A percentile compares a stretch with the other conserved stretches of the same genome.
phyloP scores from a whole-genome alignment of 1,140 invertebrate species.

The Philopotamus ludificatus region DNA sequence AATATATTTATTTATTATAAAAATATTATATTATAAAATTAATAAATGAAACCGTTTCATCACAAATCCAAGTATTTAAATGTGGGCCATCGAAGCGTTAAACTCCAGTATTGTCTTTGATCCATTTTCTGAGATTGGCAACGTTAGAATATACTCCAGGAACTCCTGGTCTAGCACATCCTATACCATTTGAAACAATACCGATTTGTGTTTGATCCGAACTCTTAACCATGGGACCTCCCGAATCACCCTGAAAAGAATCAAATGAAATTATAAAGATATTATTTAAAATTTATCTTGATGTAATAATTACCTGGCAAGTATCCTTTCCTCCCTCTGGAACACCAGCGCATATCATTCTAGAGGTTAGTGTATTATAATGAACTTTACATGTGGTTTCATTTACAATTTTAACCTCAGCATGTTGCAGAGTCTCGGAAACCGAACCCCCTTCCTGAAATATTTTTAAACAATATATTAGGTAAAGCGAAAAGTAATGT shows the following conservation, averaged over 20 bases:
- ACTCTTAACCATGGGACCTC: conserved; percentile 41
- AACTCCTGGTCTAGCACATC: conserved; percentile 45
- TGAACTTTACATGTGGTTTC: background rate
- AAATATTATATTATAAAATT: background rate
- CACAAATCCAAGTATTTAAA: no score
- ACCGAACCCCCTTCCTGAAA: conserved; percentile 11
- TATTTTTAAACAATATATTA: no score
- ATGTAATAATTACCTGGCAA: conserved; percentile 18
- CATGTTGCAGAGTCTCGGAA: background rate
- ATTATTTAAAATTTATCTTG: background rate
- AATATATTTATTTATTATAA: background rate
- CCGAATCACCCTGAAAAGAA: conserved; percentile 43
- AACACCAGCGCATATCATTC: conserved; percentile 25
- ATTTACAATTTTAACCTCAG: background rate
- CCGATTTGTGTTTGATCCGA: conserved; percentile 47
- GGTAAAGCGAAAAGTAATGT: no score
- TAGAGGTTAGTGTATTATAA: background rate
- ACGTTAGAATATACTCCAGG: conserved; percentile 57
- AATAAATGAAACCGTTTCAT: no score
- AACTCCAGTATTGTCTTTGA: conserved; percentile 13
- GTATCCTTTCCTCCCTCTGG: conserved; percentile 19
- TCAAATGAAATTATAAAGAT: background rate
- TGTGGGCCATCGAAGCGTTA: no score
- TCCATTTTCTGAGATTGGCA: conserved; percentile 21
- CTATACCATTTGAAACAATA: conserved; percentile 54